Base-by-base conservation (phyloP, 1,140 invertebrate genomes). In the Aphidius gifuensis region DNA sequence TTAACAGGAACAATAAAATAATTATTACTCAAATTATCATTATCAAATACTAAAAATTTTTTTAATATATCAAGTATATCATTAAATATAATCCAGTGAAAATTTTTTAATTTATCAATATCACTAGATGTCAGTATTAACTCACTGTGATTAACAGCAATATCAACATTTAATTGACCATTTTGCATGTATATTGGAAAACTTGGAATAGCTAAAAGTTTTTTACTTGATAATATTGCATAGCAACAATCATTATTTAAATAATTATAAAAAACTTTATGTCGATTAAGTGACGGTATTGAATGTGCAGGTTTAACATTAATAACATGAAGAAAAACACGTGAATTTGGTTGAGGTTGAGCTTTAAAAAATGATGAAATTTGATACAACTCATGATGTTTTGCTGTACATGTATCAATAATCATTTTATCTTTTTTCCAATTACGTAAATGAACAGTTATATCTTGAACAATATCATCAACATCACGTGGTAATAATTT, bases 141-240 rank as follows among this genome's bases (percentile, higher is more conserved):
- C 11, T 71, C 74, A 5, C 70, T 68, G 32, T 82, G 66, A 71
- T 90, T 83, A 40, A 82, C 65, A 67, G 74, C 74, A 6, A 95
- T 64, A 11, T 81, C 69, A 11, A 93, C 87, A 51, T 81, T 80
- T 3, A 97, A 83, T 76, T 93, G 87, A 1, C 96, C 96, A 21
- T 90, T 86, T 21, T 89, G 85, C 51, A 93, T 87, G 73, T 90
- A 98, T 57, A 97, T 84, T 0, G 95, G 92, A 83, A 98, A 98
- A 50, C 83, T 75, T 56, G 88, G 88, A 32, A 91, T 76, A 86
- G 89, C 43, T 3, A 86, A 85, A 54, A 90, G 72, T 9, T 69
- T 70, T 6, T 86, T 84, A 2, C 79, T 66, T 0, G 88, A 84
- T 5, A 90, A 65, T 21, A 91, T 76, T 0, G 83, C 88, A 72